Conservation (phyloP, 1,140 invertebrate species). For the Ooceraea biroi region DNA sequence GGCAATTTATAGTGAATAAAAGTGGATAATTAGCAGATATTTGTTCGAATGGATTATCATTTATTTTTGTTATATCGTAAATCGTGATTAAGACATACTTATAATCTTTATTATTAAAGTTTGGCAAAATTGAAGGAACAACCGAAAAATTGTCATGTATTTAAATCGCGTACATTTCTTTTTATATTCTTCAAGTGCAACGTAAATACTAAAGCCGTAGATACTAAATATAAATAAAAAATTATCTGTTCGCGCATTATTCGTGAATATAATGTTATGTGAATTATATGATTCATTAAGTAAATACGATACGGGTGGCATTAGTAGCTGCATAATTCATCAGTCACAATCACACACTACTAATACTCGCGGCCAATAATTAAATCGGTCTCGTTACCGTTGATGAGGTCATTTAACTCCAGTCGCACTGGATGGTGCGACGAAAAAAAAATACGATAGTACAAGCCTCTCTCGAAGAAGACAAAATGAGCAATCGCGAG, state of each 20-base stretch:
- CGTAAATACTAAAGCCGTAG: neutral
- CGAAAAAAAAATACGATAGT: neutral
- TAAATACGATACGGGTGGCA: constrained; percentile 24
- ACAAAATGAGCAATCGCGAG: constrained; percentile 16
- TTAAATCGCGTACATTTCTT: too few relatives aligned
- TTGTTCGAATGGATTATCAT: neutral
- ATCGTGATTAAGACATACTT: neutral
- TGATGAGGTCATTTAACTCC: neutral
- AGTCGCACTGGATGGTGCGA: neutral
- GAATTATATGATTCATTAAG: constrained; percentile 16
- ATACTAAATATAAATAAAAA: neutral
- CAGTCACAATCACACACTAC: neutral
- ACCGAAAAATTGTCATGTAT: neutral
- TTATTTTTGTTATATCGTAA: neutral
- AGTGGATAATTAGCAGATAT: neutral
- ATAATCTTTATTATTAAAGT: neutral
- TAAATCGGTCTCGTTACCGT: constrained; percentile 36
- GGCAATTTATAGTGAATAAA: neutral
- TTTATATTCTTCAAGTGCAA: neutral
- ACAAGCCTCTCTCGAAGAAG: neutral
- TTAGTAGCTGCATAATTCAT: constrained; percentile 50
- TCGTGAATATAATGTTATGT: neutral
- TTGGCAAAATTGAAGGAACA: neutral
- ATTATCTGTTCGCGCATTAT: neutral
- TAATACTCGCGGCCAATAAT: constrained; percentile 25